Evolutionary conservation across 2,797 vertebrate species (phyloP).

Genomic region (Sarcoramphus papa): DNA sequence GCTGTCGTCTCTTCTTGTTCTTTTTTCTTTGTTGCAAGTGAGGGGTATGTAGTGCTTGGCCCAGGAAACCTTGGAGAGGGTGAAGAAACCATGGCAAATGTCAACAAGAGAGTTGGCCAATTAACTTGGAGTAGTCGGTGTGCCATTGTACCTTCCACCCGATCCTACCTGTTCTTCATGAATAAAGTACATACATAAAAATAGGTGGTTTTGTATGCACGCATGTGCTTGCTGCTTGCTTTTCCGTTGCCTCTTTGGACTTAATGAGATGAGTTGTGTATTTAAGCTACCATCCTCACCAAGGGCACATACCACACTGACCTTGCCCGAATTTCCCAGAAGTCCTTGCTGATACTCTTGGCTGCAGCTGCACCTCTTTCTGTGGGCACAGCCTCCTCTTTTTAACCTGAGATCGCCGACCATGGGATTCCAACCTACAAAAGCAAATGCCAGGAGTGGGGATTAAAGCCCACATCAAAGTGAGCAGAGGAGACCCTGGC

Average conservation of each 20-base stretch:
- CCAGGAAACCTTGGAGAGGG: background rate
- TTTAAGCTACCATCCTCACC: background rate
- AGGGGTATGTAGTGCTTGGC: background rate
- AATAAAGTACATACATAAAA: background rate
- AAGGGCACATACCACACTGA: background rate
- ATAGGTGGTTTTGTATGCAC: background rate
- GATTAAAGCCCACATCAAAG: background rate
- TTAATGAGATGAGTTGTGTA: background rate
- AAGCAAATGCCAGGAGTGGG: background rate
- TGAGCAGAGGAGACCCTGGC: background rate
- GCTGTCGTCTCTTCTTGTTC: background rate
- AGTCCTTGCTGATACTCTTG: background rate
- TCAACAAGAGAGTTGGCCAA: background rate
- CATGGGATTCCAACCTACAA: background rate
- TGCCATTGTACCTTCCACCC: background rate
- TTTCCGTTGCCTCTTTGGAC: background rate
- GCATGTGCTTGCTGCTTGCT: background rate
- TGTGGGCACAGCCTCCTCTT: background rate
- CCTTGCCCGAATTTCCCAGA: background rate
- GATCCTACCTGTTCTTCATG: background rate
- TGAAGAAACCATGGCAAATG: background rate
- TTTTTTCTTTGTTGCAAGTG: background rate
- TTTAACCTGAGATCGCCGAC: background rate
- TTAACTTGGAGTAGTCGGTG: background rate
- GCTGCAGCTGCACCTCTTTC: background rate